Evolutionary conservation across 2,888 invertebrate species (phyloP).

Genomic region (Maniola hyperantus): DNA sequence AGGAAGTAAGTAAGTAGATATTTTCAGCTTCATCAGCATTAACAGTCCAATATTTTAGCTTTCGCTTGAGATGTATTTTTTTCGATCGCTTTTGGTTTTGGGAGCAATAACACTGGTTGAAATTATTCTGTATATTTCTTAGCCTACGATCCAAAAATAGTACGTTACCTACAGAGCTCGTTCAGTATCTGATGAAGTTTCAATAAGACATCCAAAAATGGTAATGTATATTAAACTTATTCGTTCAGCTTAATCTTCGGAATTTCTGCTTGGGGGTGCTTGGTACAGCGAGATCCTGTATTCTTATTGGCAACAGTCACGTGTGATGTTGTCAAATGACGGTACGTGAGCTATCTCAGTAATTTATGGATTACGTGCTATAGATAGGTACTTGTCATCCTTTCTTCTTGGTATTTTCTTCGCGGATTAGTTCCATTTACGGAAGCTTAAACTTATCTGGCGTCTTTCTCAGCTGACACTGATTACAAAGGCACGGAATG

Average conservation of each 20-base stretch:
- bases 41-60: not conserved
- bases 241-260: not conserved
- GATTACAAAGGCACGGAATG: not conserved
- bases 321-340: constrained; percentile 23
- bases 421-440: constrained; percentile 1
- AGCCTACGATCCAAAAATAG: not conserved
- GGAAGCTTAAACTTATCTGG: not conserved
- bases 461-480: not conserved
- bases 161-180: not conserved
- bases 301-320: constrained; percentile 17
- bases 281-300: constrained; percentile 14
- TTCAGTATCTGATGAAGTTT: not conserved
- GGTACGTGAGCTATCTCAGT: constrained; percentile 22
- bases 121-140: not conserved
- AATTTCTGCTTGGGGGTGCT: constrained; percentile 1
- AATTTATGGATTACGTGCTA: constrained; percentile 24
- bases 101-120: constrained; percentile 10
- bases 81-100: not conserved
- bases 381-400: constrained; percentile 21
- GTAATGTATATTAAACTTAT: constrained; percentile 2
- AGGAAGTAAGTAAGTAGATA: constrained; percentile 3
- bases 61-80: not conserved
- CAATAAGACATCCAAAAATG: not conserved
- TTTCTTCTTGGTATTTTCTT: constrained; percentile 13
- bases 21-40: not conserved